Conservation (phyloP, 2,888 invertebrate genomes). For the Lepidonotus clava region DNA sequence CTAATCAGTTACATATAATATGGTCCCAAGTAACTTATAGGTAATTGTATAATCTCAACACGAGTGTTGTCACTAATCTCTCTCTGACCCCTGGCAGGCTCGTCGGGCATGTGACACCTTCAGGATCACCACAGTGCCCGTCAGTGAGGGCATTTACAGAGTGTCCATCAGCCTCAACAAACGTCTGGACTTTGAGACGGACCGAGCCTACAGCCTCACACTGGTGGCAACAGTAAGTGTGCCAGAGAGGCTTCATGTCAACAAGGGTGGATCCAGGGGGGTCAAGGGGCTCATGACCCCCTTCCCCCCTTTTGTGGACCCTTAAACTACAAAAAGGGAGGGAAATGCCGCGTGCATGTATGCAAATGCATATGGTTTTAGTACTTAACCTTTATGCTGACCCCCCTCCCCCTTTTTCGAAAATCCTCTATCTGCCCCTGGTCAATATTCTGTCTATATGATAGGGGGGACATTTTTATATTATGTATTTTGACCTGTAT, state of each 20-base stretch:
- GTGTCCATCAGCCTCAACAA: not conserved
- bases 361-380: too few species aligned
- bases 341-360: too few species aligned
- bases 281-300: not conserved
- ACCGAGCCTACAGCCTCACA: not conserved
- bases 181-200: not conserved
- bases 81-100: not conserved
- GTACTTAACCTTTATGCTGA: too few species aligned
- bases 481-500: too few species aligned
- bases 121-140: not conserved
- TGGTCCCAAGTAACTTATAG: not conserved
- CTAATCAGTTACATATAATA: not conserved
- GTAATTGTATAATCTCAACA: not conserved
- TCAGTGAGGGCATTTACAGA: not conserved
- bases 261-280: not conserved
- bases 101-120: slow-evolving; percentile 25
- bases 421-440: too few species aligned
- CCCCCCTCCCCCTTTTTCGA: too few species aligned
- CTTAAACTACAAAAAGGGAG: too few species aligned
- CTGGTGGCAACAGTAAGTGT: slow-evolving; percentile 18
- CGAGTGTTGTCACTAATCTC: not conserved
- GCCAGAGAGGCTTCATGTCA: too few species aligned
- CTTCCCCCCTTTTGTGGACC: too few species aligned
- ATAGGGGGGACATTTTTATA: too few species aligned
- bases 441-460: too few species aligned